Percentiles rank a stretch among this genome's conserved stretches.
phyloP scores from a whole-genome alignment of 2,113 vertebrate species.

The Gallinago jamesoni region DNA sequence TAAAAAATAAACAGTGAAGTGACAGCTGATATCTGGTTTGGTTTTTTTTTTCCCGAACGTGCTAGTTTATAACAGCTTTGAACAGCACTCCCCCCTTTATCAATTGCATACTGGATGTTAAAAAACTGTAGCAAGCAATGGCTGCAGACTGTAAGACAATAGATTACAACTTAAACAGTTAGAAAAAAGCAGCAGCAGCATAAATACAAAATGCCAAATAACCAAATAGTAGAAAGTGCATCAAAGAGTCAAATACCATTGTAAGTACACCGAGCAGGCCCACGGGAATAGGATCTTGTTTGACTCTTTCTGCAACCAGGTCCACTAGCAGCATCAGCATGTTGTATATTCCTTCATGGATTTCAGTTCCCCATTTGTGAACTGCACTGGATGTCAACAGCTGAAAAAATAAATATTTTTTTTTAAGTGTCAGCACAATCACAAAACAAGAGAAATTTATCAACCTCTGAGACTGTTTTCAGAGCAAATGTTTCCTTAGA shows the following conservation, averaged over 20 bases:
- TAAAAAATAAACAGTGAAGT: neutral
- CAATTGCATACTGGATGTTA: neutral
- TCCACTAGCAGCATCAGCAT: conserved; percentile 98
- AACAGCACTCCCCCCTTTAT: neutral
- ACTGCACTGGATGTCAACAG: conserved; percentile 96
- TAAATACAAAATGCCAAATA: neutral
- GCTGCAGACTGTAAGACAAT: neutral
- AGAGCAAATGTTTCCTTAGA: neutral
- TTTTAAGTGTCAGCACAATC: neutral
- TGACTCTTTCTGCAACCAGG: conserved; percentile 93
- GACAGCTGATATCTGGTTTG: neutral
- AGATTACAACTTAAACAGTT: neutral
- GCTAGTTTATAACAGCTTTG: neutral
- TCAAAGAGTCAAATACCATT: conserved; percentile 80
- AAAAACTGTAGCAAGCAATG: neutral
- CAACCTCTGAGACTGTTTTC: neutral
- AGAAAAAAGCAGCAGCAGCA: neutral
- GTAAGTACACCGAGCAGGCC: conserved; percentile 92
- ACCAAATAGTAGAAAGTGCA: neutral
- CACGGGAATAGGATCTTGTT: conserved; percentile 93
- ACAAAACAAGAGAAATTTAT: neutral
- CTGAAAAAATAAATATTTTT: conserved; percentile 46
- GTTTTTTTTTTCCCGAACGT: neutral
- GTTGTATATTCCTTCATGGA: conserved; percentile 99
- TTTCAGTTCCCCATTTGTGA: conserved; percentile 99